Evolutionary conservation across 2,888 invertebrate species (phyloP).

Genomic region (Tribolium freemani): DNA sequence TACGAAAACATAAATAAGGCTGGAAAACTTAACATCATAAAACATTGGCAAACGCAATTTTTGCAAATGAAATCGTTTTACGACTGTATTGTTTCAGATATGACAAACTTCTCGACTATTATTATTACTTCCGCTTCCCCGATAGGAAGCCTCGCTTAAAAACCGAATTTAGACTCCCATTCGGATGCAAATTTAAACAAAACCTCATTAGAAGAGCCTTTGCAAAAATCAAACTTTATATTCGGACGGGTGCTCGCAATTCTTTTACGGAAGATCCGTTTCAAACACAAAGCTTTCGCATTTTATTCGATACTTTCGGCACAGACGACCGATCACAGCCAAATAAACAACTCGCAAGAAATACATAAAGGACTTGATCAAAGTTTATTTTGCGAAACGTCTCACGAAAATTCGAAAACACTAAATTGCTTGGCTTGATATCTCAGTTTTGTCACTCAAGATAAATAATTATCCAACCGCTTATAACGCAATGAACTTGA

Average conservation of each 20-base stretch:
- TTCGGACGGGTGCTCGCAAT: neutral
- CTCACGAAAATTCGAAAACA: neutral
- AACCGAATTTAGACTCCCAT: neutral
- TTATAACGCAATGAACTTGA: conserved; percentile 19
- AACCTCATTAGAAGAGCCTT: conserved; percentile 14
- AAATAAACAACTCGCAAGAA: conserved; percentile 8
- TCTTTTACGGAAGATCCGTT: neutral
- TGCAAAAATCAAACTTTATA: conserved; percentile 12
- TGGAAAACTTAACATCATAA: conserved; percentile 35
- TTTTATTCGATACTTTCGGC: conserved; percentile 6
- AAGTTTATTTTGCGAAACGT: neutral
- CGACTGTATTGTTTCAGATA: conserved; percentile 2
- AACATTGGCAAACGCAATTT: conserved; percentile 14
- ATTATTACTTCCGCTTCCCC: neutral
- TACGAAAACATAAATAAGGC: conserved; percentile 38
- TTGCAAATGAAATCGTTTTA: conserved; percentile 5
- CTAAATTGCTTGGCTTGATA: neutral
- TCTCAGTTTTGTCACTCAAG: conserved; percentile 2
- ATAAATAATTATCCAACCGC: neutral
- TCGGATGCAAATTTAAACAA: conserved; percentile 7
- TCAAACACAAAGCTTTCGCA: conserved; percentile 4
- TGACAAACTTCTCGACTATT: neutral
- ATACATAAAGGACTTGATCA: neutral
- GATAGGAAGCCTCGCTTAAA: neutral
- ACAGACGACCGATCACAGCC: conserved; percentile 1